Evolutionary conservation across 2,113 vertebrate genomes (phyloP).

Genomic region (Dermatemys mawii): DNA sequence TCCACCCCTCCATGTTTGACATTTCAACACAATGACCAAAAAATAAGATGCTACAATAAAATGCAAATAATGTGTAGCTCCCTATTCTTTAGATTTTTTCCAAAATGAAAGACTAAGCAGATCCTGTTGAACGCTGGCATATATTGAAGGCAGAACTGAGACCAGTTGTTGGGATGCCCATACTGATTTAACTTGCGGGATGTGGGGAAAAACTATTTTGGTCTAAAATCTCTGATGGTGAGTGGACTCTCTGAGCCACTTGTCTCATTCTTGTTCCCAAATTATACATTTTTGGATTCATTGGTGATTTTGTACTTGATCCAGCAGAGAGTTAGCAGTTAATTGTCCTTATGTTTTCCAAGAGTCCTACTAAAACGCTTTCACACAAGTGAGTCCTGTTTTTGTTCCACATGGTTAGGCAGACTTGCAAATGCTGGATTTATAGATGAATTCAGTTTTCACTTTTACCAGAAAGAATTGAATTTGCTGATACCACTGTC

Average conservation of each 20-base stretch:
- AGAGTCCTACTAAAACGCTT: not conserved
- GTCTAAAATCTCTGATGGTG: not conserved
- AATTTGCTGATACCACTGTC: constrained; percentile 33
- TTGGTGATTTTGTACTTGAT: constrained; percentile 32
- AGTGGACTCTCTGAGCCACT: not conserved
- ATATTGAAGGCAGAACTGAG: not conserved
- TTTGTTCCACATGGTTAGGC: constrained; percentile 37
- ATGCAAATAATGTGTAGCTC: not conserved
- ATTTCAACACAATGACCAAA: not conserved
- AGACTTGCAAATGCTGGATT: not conserved
- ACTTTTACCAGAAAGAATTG: not conserved
- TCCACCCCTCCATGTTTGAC: not conserved
- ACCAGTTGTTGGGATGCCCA: fast-evolving
- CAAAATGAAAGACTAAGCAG: not conserved
- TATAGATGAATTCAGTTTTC: constrained; percentile 14
- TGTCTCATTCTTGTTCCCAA: not conserved
- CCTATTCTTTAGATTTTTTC: not conserved
- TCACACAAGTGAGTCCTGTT: constrained; percentile 27
- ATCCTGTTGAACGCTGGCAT: not conserved
- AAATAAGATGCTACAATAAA: not conserved
- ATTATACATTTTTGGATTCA: constrained; percentile 26
- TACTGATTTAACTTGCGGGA: not conserved
- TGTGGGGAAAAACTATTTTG: not conserved
- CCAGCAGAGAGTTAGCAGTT: not conserved
- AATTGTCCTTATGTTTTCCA: constrained; percentile 32